Percentiles rank a stretch among this genome's conserved stretches.
Evolutionary conservation across 2,888 invertebrate genomes (phyloP).

Genomic region (Nymphalis polychloros): DNA sequence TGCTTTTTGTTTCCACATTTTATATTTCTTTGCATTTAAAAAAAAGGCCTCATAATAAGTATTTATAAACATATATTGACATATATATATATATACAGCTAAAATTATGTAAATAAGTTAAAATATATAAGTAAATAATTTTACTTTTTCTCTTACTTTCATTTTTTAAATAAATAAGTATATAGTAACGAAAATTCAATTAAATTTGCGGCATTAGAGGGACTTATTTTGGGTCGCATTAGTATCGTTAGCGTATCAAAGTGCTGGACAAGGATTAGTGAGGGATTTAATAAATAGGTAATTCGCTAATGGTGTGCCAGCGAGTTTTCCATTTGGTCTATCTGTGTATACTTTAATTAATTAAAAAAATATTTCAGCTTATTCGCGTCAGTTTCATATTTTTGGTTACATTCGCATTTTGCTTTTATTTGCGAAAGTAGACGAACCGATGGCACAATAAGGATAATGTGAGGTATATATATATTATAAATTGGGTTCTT

Average conservation of each 20-base stretch:
- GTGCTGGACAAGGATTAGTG: constrained; percentile 47
- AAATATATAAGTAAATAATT: neutral
- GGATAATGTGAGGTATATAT: no score
- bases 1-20: neutral
- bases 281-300: constrained; percentile 51
- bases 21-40: neutral
- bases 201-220: constrained; percentile 40
- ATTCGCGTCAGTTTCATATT: neutral
- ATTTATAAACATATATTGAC: no score
- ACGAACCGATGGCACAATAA: no score
- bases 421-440: no score
- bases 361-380: neutral
- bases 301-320: constrained; percentile 48
- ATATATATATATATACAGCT: no score
- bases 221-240: constrained; percentile 44
- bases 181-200: constrained; percentile 32
- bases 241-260: constrained; percentile 44
- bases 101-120: neutral
- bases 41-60: no score
- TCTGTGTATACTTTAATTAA: constrained; percentile 18
- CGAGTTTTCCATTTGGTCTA: constrained; percentile 26
- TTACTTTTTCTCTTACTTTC: neutral
- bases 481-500: no score
- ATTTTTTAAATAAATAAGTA: neutral
- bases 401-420: neutral